Evolutionary conservation across 2,113 vertebrate genomes (phyloP), one percentile per base, ranked within the genome.

Genomic region (Takifugu flavidus): DNA sequence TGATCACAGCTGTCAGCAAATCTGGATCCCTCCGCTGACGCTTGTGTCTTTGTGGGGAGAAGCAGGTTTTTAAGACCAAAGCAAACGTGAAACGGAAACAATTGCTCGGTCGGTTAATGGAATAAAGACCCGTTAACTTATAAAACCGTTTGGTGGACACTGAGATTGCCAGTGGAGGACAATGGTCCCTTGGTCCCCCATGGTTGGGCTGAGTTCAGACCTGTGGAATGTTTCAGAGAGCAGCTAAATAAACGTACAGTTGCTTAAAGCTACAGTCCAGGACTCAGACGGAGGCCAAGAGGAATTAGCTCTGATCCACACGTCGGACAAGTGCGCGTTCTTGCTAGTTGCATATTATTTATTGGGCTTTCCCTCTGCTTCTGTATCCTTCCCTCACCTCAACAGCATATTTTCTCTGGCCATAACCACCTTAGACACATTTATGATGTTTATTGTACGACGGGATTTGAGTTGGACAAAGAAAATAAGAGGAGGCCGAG

Each of bases 1-100:
- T 72, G 89, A 94, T 94, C 75, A 86, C 88, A 90, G 87, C 87
- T 91, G 93, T 95, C 93, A 95, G 93, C 93, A 94, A 74, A 92
- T 94, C 92, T 90, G 82, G 87, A 91, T 87, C 85, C 81, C 88
- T 94, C 93, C 92, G 87, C 86, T 85, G 93, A 95, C 93, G 91
- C 90, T 87, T 89, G 86, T 93, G 93, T 95, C 85, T 80, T 89
- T 88, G 86, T 90, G 89, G 90, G 83, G 66, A 89, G 91, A 91
- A 88, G 91, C 89, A 84, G 84, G 87, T 88, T 87, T 89, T 85
- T 39, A 6, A 91, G 91, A 92, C 95, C 94, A 94, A 89, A 88
- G 91, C 90, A 94, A 93, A 93, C 92, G 89, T 90, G 90, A 89
- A 90, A 92, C 91, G 60, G 63, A 46, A 92, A 89, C 92, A 93